phyloP scores from a whole-genome alignment of 2,113 vertebrate genomes.

The Elanus axillaris region DNA sequence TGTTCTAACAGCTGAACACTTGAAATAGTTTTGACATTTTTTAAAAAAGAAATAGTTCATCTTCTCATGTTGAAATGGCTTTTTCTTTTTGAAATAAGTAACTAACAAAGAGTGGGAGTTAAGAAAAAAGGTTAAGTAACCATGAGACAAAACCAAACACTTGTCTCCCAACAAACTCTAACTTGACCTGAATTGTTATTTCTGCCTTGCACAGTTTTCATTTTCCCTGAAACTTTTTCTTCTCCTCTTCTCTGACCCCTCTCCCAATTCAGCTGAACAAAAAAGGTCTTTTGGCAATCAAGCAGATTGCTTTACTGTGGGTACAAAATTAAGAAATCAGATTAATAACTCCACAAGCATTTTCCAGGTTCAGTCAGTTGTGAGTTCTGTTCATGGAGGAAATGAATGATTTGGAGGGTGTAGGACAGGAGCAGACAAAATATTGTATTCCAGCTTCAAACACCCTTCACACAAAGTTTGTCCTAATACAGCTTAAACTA shows the following conservation, averaged over 20 bases:
- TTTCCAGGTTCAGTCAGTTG: not conserved
- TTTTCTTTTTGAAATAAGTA: constrained; percentile 1
- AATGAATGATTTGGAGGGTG: not conserved
- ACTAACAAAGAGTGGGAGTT: not conserved
- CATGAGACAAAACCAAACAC: not conserved
- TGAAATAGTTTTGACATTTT: not conserved
- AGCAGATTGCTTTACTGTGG: not conserved
- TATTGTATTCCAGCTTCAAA: not conserved
- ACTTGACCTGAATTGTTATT: not conserved
- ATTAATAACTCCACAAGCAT: not conserved
- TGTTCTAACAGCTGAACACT: not conserved
- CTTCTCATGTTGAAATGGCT: not conserved
- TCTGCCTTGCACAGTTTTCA: not conserved
- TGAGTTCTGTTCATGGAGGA: not conserved
- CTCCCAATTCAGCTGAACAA: not conserved
- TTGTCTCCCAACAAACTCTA: not conserved
- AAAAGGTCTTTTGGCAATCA: not conserved
- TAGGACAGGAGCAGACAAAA: not conserved
- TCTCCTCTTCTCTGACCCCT: not conserved
- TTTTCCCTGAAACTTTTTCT: not conserved
- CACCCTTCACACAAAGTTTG: not conserved
- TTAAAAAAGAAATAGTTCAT: not conserved
- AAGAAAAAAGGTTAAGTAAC: constrained; percentile 6
- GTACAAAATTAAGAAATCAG: not conserved
- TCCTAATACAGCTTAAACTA: not conserved